Evolutionary conservation across 2,888 invertebrate genomes (phyloP).

Genomic region (Epinotia ramella): DNA sequence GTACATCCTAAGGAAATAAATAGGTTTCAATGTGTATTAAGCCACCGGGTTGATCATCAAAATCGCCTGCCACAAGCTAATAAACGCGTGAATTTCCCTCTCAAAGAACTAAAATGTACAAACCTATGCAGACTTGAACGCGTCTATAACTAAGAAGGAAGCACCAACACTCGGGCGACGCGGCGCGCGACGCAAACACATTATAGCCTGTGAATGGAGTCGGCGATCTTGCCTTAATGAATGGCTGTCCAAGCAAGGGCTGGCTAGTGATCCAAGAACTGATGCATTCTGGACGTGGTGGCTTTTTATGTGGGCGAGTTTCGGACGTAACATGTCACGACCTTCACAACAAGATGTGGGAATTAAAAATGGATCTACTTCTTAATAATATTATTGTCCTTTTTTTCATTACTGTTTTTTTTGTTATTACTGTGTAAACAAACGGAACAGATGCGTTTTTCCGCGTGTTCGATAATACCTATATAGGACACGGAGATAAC

Average conservation of each 20-base stretch:
- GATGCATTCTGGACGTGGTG: not conserved
- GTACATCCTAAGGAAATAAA: not conserved
- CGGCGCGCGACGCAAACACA: constrained; percentile 52
- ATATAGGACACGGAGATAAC: not conserved
- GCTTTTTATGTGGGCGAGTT: not conserved
- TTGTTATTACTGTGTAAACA: not conserved
- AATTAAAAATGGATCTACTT: not conserved
- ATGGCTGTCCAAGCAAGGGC: constrained; percentile 33
- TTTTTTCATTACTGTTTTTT: too few species aligned
- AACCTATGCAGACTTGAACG: constrained; percentile 47
- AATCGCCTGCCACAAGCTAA: too few species aligned
- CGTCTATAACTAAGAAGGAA: constrained; percentile 47
- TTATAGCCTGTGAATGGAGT: constrained; percentile 49
- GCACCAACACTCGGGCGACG: constrained; percentile 49
- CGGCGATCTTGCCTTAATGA: constrained; percentile 36
- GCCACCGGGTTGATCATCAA: not conserved
- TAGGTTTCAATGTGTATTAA: not conserved
- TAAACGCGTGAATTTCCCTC: too few species aligned
- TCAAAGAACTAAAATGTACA: not conserved
- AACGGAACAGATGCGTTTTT: not conserved
- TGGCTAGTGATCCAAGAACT: constrained; percentile 8
- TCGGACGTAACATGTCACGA: not conserved
- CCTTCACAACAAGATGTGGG: not conserved
- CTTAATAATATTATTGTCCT: not conserved
- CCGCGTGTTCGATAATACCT: too few species aligned